Percentiles rank a stretch among this genome's conserved stretches.
These are phyloP conservation scores for Artemia sp. DNA, from an alignment of 2,888 invertebrate species.

Conservation along the genomic window DNA sequence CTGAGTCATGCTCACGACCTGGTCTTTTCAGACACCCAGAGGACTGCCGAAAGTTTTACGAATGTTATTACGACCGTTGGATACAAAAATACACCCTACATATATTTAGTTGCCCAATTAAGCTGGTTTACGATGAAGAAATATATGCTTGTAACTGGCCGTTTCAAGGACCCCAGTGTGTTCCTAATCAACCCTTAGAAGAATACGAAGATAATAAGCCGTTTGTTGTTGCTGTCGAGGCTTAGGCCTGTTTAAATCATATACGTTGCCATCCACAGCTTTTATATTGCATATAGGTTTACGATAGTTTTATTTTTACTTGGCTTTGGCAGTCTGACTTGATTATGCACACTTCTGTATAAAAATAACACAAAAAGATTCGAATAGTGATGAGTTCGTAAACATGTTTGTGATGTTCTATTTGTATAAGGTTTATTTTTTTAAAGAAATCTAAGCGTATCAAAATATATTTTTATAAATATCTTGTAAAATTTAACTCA, in stretches of 20 bases:
- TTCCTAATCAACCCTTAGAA: slow-evolving; percentile 21
- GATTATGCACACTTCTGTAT: too few relatives aligned
- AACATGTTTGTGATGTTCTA: too few relatives aligned
- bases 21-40: slow-evolving; percentile 49
- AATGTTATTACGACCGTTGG: slow-evolving; percentile 60
- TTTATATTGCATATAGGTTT: too few relatives aligned
- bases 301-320: too few relatives aligned
- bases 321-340: too few relatives aligned
- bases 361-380: too few relatives aligned
- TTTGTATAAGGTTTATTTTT: too few relatives aligned
- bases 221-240: background rate
- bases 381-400: too few relatives aligned
- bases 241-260: background rate
- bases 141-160: slow-evolving; percentile 69
- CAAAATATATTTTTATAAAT: too few relatives aligned
- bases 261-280: too few relatives aligned
- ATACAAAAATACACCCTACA: slow-evolving; percentile 56
- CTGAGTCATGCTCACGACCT: slow-evolving; percentile 36
- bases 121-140: slow-evolving; percentile 53
- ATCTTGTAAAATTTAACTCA: background rate
- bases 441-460: too few relatives aligned
- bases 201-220: slow-evolving; percentile 16
- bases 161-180: slow-evolving; percentile 57
- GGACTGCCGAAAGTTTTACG: slow-evolving; percentile 63
- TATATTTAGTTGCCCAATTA: slow-evolving; percentile 58